phyloP scores from a whole-genome alignment of 2,113 vertebrate genomes.

The Zosterops borbonicus region DNA sequence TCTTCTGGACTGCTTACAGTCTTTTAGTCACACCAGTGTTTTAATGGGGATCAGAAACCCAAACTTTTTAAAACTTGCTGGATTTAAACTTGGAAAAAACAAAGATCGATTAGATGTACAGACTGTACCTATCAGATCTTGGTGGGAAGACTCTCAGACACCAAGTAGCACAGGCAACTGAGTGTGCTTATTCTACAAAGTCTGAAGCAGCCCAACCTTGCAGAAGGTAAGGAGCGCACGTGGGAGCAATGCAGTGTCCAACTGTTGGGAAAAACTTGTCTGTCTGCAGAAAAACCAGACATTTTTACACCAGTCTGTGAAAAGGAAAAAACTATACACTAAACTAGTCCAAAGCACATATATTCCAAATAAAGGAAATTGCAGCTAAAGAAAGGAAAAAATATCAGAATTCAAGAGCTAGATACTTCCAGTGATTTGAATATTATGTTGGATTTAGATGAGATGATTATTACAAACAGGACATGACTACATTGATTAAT shows the following conservation, averaged over 20 bases:
- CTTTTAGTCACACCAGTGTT: background rate
- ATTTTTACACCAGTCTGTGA: background rate
- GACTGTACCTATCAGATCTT: background rate
- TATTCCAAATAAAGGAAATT: background rate
- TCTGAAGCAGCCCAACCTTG: background rate
- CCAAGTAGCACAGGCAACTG: background rate
- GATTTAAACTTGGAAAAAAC: background rate
- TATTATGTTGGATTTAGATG: conserved; percentile 2
- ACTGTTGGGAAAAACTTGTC: background rate
- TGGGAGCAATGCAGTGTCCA: background rate
- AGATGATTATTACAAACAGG: background rate
- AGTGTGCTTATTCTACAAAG: background rate
- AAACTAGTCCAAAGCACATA: accelerated
- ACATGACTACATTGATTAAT: conserved; percentile 3
- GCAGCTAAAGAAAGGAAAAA: background rate
- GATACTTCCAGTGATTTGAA: background rate
- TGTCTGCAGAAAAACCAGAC: background rate
- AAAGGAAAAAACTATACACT: background rate
- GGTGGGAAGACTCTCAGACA: background rate
- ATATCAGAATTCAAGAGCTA: background rate
- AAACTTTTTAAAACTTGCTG: background rate
- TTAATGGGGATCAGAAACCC: background rate
- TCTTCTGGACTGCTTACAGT: background rate
- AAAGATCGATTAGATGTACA: background rate
- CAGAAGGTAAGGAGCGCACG: background rate